Conservation (phyloP, 2,888 invertebrate genomes). For the Leptinotarsa tumamoca region DNA sequence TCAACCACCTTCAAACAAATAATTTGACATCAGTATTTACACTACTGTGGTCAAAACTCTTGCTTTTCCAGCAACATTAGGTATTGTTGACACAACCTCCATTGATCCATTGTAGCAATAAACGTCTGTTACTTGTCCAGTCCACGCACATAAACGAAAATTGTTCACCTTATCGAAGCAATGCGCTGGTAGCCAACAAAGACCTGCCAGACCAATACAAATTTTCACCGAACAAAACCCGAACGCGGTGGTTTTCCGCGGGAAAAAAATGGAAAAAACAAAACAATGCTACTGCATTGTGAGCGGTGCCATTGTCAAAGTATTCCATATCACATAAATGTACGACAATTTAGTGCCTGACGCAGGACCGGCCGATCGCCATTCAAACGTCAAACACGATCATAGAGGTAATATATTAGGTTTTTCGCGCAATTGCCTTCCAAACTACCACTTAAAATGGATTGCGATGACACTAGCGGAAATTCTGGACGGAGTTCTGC, state of each 20-base stretch:
- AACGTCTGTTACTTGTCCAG: neutral
- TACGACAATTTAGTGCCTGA: slow-evolving; percentile 44
- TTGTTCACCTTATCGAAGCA: slow-evolving; percentile 31
- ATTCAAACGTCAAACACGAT: slow-evolving; percentile 52
- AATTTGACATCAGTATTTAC: no score
- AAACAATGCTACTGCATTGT: slow-evolving; percentile 46
- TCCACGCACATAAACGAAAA: neutral
- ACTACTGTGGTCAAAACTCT: no score
- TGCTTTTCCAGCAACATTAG: no score
- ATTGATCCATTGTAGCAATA: neutral
- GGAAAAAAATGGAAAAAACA: slow-evolving; percentile 34
- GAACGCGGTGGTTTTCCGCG: slow-evolving; percentile 29
- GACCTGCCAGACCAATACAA: slow-evolving; percentile 35
- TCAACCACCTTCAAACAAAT: no score
- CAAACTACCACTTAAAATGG: slow-evolving; percentile 43
- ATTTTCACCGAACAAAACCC: slow-evolving; percentile 42
- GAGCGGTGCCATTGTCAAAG: slow-evolving; percentile 46
- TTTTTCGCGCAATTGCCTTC: slow-evolving; percentile 44
- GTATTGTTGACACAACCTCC: no score
- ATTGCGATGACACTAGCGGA: slow-evolving; percentile 35
- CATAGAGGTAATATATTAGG: slow-evolving; percentile 49
- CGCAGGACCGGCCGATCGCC: slow-evolving; percentile 43
- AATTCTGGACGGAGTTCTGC: neutral
- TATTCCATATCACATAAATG: slow-evolving; percentile 48
- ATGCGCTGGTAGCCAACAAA: slow-evolving; percentile 35